Evolutionary conservation across 1,140 invertebrate species (phyloP), one percentile per base, ranked within the genome.

Genomic region (Varroa destructor): DNA sequence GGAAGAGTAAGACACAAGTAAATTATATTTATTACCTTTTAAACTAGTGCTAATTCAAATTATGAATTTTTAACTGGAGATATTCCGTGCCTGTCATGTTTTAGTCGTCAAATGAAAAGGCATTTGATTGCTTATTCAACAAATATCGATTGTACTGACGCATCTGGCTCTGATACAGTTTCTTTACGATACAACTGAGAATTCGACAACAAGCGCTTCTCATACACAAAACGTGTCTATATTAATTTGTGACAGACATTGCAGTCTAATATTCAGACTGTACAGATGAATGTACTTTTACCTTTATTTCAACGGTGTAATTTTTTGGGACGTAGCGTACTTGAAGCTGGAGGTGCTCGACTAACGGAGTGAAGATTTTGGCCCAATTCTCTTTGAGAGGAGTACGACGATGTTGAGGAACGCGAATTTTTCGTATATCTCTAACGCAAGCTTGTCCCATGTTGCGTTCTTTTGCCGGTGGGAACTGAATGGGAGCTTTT

Each of bases 331-430:
- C 98, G 77, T 96, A 99, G 72, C 95, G 82, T 58, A 98, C 87
- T 83, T 98, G 91, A 14, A 99, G 81, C 74, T 95, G 85, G 51
- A 99, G 82, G 80, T 98, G 89, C 79, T 99, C 92, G 4, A 98
- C 94, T 43, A 99, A 84, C 0, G 95, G 94, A 71, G 88, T 90
- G 77, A 95, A 96, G 75, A 99, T 94, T 81, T 97, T 94, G 79
- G 93, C 82, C 96, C 96, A 99, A 77, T 91, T 91, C 78, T 96
- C 89, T 81, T 96, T 96, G 0, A 99, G 78, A 14, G 94, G 92
- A 46, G 89, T 88, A 76, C 93, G 94, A 79, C 96, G 86, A 79
- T 86, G 86, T 64, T 83, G 77, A 56, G 86, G 88, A 64, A 89
- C 85, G n/a, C 84, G 76, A 56, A 90, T 79, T 37, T 67, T 67